Percentiles rank a stretch among this genome's conserved stretches.
Conservation (phyloP, 2,888 invertebrate species). For the Deroplatys truncata region DNA sequence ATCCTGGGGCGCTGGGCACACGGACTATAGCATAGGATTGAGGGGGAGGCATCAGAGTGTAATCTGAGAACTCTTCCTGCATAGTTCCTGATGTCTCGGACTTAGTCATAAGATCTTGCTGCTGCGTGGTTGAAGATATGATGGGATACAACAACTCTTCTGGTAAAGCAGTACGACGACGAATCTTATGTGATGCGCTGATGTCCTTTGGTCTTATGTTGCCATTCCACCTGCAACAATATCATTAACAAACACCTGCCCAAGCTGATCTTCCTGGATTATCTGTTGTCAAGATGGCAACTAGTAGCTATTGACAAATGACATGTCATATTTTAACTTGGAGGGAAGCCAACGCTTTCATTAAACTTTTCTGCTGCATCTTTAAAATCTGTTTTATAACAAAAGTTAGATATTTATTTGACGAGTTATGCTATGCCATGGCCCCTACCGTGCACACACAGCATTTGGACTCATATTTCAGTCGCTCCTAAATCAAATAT, state of each 20-base stretch:
- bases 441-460: too few relatives aligned
- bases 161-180: constrained; percentile 61
- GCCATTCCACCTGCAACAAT: constrained; percentile 25
- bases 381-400: too few relatives aligned
- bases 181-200: constrained; percentile 49
- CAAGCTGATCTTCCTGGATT: too few relatives aligned
- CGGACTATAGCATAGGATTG: constrained; percentile 36
- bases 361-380: too few relatives aligned
- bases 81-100: neutral
- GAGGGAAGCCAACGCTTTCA: too few relatives aligned
- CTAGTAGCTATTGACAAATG: too few relatives aligned
- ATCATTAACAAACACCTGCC: neutral
- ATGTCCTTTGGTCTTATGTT: constrained; percentile 35
- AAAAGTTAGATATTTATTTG: too few relatives aligned
- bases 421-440: too few relatives aligned
- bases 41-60: constrained; percentile 29
- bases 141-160: constrained; percentile 59
- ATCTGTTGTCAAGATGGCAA: too few relatives aligned
- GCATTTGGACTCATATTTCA: too few relatives aligned
- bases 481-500: too few relatives aligned
- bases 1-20: constrained; percentile 73
- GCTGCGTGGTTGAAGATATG: neutral
- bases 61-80: neutral
- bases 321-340: too few relatives aligned
- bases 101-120: neutral